Evolutionary conservation across 92 coral and sea anemone genomes (phyloP), one percentile per base, ranked within the genome.

Genomic region (Parazoanthus atlanticus): DNA sequence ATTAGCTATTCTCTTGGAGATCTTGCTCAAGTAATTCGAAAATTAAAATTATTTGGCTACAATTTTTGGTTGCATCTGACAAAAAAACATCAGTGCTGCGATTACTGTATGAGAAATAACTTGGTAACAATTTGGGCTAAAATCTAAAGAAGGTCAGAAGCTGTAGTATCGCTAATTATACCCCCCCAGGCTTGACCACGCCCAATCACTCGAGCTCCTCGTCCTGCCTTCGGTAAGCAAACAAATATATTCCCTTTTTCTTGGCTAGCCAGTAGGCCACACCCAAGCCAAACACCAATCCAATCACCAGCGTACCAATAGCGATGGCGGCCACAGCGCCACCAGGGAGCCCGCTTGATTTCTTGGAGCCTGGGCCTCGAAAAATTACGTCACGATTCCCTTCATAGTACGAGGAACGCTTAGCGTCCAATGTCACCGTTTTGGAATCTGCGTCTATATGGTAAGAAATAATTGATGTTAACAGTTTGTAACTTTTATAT

Each of bases 181-280:
- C 76, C 38, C 17, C 12, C 76, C 23, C 6, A 38, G 19, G 1
- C 17, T 72, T 25, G 76, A 72, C 38, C 76, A 72, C 38, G 83
- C 34, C 86, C 76, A 33, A 2, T 81, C 74, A 65, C 49, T 43
- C 49, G 49, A 43, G 49, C 31, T 66, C 34, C 64, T 67, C 65
- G 33, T 66, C 77, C 29, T 40, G 77, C n/a, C 86, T 66, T 72
- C 40, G 76, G 26, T 82, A 82, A 30, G 41, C 38, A 65, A 67
- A 82, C 38, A 82, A 70, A 34, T 23, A 25, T 16, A 82, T 15
- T 5, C 86, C 86, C 64, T 69, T 82, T 30, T 12, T 82, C 86
- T 82, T 82, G 25, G 86, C 86, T 29, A 67, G 86, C 86, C 86
- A 82, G 21, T 82, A 64, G 77, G 86, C 86, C 58, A 67, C 76